These are phyloP conservation scores for Melipona beecheii DNA, from an alignment of 2,888 invertebrate species.

Conservation along the genomic window DNA sequence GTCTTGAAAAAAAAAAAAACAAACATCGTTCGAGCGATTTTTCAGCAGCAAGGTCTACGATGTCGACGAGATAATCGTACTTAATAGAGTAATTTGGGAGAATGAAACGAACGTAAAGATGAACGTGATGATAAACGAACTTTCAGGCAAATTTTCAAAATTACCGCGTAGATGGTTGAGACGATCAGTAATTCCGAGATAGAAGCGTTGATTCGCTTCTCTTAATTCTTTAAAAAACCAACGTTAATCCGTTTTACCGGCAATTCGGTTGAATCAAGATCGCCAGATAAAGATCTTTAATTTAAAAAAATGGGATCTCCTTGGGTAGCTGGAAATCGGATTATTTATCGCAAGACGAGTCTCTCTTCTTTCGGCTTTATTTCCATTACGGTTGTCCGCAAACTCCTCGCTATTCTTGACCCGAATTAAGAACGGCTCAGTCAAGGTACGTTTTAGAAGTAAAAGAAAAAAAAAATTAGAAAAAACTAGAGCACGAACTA, in stretches of 20 bases:
- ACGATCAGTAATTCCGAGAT: not conserved
- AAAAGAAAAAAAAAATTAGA: not conserved
- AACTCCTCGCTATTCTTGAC: slow-evolving; percentile 39
- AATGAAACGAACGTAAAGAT: not conserved
- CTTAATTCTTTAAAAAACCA: not conserved
- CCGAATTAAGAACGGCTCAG: slow-evolving; percentile 21
- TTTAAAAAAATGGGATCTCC: slow-evolving; percentile 17
- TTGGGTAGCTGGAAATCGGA: slow-evolving; percentile 8
- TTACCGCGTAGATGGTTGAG: not conserved
- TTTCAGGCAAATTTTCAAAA: not conserved
- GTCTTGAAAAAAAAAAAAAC: slow-evolving; percentile 85
- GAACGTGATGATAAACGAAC: not conserved
- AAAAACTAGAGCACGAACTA: slow-evolving; percentile 38
- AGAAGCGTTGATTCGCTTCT: not conserved
- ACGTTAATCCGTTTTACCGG: slow-evolving; percentile 1
- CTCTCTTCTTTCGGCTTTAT: slow-evolving; percentile 6
- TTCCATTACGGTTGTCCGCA: slow-evolving; percentile 34
- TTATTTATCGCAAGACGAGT: slow-evolving; percentile 24
- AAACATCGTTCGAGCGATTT: not conserved
- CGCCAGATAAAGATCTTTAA: slow-evolving; percentile 20
- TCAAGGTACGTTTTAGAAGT: slow-evolving; percentile 23
- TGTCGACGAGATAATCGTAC: not conserved
- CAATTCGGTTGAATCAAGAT: not conserved
- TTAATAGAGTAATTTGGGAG: not conserved
- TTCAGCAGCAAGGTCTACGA: too few relatives aligned